Evolutionary conservation across 2,888 invertebrate genomes (phyloP), one percentile per base, ranked within the genome.

Genomic region (Rhimphoctona megacephalus): DNA sequence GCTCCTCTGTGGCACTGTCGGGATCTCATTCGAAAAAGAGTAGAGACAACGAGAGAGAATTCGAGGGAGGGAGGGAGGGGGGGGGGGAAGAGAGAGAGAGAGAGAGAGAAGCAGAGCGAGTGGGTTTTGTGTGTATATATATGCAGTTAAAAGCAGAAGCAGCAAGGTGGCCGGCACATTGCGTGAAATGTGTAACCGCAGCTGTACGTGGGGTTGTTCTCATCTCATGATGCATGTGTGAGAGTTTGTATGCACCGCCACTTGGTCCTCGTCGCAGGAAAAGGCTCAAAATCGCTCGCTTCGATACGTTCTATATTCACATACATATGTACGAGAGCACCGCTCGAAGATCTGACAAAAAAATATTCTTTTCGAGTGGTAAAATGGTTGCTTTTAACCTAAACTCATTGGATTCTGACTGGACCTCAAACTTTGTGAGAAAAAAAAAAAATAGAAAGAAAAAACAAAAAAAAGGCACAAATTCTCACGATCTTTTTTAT

Each of bases 181-280:
- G 92, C 93, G 92, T 93, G 93, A 93, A 93, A 94, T 90, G 91
- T 92, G 91, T 92, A 93, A 94, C 94, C 93, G 92, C 94, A 94
- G 93, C 93, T 92, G 93, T 93, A 92, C 93, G 91, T 93, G 88
- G 86, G 81, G 92, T 74, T 85, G 76, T 76, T 83, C 78, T 87
- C 85, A 69, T 77, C 61, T 30, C 30, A 43, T 7, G 78, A 78
- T 78, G 22, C 78, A 70, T 49, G 64, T 81, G 66, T 70, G 73
- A 72, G 83, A 64, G 77, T 49, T 67, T 79, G 67, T 77, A 46
- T 79, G 72, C 64, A 25, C 72, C 72, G 61, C 39, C 49, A 43
- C 70, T 70, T 17, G 61, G 30, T 70, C 30, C 46, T 70, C 46
- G 70, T 22, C 7, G 46, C 39, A 39, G 4, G 17, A 17, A 25